A percentile compares a stretch with the other conserved stretches of the same genome.
Conservation (phyloP, 2,797 vertebrate species). For the Gobionotothen gibberifrons region DNA sequence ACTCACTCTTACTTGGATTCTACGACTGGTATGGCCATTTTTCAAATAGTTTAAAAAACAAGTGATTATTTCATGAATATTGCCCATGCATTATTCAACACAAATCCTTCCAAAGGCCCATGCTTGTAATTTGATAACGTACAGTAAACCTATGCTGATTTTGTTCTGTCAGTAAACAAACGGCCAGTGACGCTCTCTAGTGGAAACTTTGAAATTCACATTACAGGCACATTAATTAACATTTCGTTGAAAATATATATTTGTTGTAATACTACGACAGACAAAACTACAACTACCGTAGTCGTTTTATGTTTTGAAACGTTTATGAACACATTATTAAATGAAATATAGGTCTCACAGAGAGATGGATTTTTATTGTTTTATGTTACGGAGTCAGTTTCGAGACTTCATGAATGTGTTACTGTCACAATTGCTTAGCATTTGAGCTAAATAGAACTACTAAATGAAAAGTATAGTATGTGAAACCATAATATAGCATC, state of each 20-base stretch:
- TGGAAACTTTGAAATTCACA: conserved; percentile 52
- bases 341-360: conserved; percentile 8
- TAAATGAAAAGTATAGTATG: background rate
- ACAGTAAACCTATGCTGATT: background rate
- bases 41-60: too few relatives aligned
- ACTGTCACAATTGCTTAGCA: background rate
- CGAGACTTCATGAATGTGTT: background rate
- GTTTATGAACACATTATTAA: background rate
- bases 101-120: background rate
- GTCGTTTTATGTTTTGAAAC: background rate
- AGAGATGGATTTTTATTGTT: background rate
- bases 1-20: too few relatives aligned
- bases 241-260: conserved; percentile 42
- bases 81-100: conserved; percentile 9
- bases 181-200: background rate
- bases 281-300: conserved; percentile 16
- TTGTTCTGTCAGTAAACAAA: background rate
- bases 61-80: too few relatives aligned
- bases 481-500: background rate
- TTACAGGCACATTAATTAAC: conserved; percentile 44
- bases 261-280: background rate
- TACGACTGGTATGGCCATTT: too few relatives aligned
- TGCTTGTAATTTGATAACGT: background rate
- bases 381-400: background rate
- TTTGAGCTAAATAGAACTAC: background rate